Conservation (phyloP, 2,797 vertebrate species). For the Helostoma temminkii region DNA sequence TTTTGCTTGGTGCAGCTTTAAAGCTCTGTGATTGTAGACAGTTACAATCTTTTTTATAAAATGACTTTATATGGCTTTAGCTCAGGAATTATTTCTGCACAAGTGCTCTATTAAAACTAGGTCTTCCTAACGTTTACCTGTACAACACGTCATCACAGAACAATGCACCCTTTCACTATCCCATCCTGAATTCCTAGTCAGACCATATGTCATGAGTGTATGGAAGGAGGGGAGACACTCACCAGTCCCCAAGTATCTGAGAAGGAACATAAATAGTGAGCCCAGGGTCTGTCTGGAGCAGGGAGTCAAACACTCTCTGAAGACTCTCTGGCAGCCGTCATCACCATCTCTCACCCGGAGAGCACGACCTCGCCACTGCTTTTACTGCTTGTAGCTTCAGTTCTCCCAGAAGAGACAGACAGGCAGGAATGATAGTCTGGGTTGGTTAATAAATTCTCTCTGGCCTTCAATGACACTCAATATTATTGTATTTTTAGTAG, state of each 20-base stretch:
- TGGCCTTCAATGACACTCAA: conserved; percentile 24
- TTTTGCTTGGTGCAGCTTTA: no score
- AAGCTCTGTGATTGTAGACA: no score
- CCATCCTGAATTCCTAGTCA: conserved; percentile 23
- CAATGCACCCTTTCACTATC: conserved; percentile 33
- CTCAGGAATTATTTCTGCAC: no score
- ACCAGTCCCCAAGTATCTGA: conserved; percentile 45
- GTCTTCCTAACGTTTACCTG: conserved; percentile 12
- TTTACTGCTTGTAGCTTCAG: conserved; percentile 50
- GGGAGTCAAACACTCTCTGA: conserved; percentile 56
- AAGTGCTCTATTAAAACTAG: no score
- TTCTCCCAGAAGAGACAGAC: conserved; percentile 32
- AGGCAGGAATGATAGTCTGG: conserved; percentile 24
- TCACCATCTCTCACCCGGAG: conserved; percentile 50
- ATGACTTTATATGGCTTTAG: no score
- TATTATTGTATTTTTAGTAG: background rate
- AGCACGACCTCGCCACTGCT: conserved; percentile 24
- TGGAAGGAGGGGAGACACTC: conserved; percentile 32
- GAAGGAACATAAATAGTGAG: conserved; percentile 60
- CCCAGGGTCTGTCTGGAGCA: conserved; percentile 46
- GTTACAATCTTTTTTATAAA: no score
- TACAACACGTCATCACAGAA: conserved; percentile 33
- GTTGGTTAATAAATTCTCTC: conserved; percentile 45
- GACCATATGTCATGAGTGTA: conserved; percentile 51
- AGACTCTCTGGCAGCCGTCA: conserved; percentile 55